These are phyloP conservation scores for Lycocerus yunnanus DNA, from an alignment of 2,888 invertebrate genomes.

Conservation along the genomic window DNA sequence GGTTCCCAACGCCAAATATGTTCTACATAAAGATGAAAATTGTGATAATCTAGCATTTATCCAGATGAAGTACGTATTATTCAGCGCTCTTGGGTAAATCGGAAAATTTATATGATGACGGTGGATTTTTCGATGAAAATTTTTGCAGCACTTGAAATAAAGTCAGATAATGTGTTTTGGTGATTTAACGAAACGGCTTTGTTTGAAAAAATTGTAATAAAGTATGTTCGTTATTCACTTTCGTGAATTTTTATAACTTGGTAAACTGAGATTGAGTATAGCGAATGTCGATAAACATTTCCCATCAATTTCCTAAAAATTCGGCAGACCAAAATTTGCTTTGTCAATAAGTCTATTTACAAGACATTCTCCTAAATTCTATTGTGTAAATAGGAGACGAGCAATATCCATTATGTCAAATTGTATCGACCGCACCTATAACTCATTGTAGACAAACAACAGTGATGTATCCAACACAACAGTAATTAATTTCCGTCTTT, in stretches of 20 bases:
- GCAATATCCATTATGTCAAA: conserved; percentile 24
- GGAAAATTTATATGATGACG: not conserved
- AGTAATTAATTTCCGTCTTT: conserved; percentile 15
- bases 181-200: not conserved
- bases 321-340: conserved; percentile 2
- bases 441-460: conserved; percentile 17
- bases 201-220: not conserved
- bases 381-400: conserved; percentile 12
- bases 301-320: not conserved
- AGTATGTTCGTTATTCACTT: not conserved
- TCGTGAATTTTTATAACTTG: not conserved
- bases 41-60: not conserved
- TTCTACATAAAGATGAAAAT: not conserved
- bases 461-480: conserved; percentile 6
- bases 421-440: conserved; percentile 25
- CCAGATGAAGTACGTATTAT: not conserved
- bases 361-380: conserved; percentile 20
- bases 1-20: not conserved
- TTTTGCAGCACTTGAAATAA: not conserved
- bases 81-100: not conserved
- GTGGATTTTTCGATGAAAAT: not conserved
- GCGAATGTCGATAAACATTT: not conserved
- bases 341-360: conserved; percentile 17
- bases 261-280: not conserved
- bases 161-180: not conserved